Evolutionary conservation across 2,888 invertebrate genomes (phyloP), one percentile per base, ranked within the genome.

Genomic region (Phasia obesa): DNA sequence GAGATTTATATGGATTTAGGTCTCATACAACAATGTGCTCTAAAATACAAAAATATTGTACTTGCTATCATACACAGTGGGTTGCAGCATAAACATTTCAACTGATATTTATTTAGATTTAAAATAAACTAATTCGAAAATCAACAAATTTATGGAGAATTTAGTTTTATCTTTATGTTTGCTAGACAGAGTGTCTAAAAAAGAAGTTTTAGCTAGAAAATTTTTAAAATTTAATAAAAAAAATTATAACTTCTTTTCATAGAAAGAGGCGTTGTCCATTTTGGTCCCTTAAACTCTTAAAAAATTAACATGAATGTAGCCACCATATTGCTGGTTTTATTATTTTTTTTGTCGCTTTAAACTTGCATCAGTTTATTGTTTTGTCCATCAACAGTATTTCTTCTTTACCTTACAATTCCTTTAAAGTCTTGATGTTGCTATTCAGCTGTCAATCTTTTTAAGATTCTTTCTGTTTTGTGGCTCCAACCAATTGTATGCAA

Each of bases 401-500:
- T 21, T 65, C 25, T 57, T 73, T 6, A 27, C 31, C 15, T 44
- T 60, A 9, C 11, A 65, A 55, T 75, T 71, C 79, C 79, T 83
- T 83, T 71, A 79, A 83, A 75, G 83, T 83, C 79, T 76, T 79
- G 73, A 74, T 74, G 71, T 60, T 83, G 47, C 47, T 55, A 83
- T 83, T 83, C 83, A 83, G 55, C 79, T 83, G 83, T 83, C 83
- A 83, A 83, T 83, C 83, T 75, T 71, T 9, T 49, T 13, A 70
- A 65, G 60, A 62, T 76, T 59, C 15, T 69, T 19, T 4, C 51
- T 27, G 27, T 57, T 73, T 62, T 64, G 23, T 35, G 9, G 6
- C 38, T 49, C 13, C 79, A 83, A 21, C 83, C 83, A 83, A 79
- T 79, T 79, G 83, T 62, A 67, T 83, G 53, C 21, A 65, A 55